A percentile compares a stretch with the other conserved stretches of the same genome.
These are phyloP conservation scores for Monochamus alternatus DNA, from an alignment of 2,888 invertebrate species.

Conservation along the genomic window DNA sequence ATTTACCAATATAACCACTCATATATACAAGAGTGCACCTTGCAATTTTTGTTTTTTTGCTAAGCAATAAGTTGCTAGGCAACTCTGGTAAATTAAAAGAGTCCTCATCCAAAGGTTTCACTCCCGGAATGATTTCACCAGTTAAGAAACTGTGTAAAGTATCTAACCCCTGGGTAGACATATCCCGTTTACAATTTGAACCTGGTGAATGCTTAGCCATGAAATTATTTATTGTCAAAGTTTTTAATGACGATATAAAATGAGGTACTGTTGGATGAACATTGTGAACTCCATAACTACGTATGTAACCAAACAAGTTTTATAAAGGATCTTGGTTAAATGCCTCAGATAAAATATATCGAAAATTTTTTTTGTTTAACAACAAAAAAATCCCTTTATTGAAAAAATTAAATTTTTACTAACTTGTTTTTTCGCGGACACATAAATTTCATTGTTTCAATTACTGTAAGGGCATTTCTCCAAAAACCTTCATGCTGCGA, in stretches of 20 bases:
- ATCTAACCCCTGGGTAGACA: slow-evolving; percentile 28
- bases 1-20: background rate
- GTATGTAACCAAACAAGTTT: slow-evolving; percentile 48
- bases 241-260: slow-evolving; percentile 43
- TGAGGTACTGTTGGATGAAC: slow-evolving; percentile 34
- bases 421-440: background rate
- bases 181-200: slow-evolving; percentile 46
- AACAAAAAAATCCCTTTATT: slow-evolving; percentile 40
- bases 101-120: background rate
- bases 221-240: slow-evolving; percentile 46
- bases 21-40: background rate
- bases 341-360: slow-evolving; percentile 20
- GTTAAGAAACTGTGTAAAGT: slow-evolving; percentile 6
- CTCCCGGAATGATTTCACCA: background rate
- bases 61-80: background rate
- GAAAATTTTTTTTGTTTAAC: slow-evolving; percentile 26
- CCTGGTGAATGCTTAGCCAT: slow-evolving; percentile 34
- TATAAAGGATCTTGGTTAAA: slow-evolving; percentile 49
- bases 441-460: slow-evolving; percentile 19
- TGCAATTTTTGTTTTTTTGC: background rate
- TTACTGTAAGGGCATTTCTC: slow-evolving; percentile 3
- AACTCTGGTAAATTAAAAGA: background rate
- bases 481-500: background rate
- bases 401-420: slow-evolving; percentile 42
- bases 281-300: slow-evolving; percentile 45